Evolutionary conservation across 2,888 invertebrate species (phyloP), one percentile per base, ranked within the genome.

Genomic region (Scaptomyza parva): DNA sequence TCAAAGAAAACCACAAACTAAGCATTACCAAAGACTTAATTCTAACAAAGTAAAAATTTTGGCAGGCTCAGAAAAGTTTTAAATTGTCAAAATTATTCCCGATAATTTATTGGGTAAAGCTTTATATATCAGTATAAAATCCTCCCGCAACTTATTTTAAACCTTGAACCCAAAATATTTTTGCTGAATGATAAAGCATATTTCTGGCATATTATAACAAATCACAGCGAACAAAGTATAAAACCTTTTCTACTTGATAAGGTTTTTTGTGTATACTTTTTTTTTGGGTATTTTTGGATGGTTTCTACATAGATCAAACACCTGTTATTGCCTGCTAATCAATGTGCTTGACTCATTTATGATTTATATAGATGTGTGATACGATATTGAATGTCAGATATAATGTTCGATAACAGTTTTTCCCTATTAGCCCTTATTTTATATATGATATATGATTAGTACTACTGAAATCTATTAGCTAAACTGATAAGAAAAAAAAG

Each of bases 301-400:
- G 12, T 2, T 30, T 39, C 12, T 28, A 28, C 22, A 55, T 35
- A 22, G 45, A 26, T 12, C 26, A 1, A 55, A 60, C 65, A 58
- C 35, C 33, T 53, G 68, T 39, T 59, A 65, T 68, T 47, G 12
- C 35, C 0, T 17, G 24, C 47, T 62, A 70, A 75, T 77, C 75
- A 75, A 59, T 47, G 69, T 44, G 41, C 50, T 64, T 51, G 50
- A 64, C 77, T 73, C 28, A 52, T 45, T 53, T 55, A 39, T 69
- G 78, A 77, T 73, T 68, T 68, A 63, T 47, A 45, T 43, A 39
- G 18, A 3, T 40, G 6, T 20, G 24, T 39, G 39, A 41, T 33
- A 33, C n/a, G 59, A 64, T 70, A 58, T 30, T 45, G 9, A 37
- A 37, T 48, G 28, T 2, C 18, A 35, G 4, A 41, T 58, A 55